phyloP scores from a whole-genome alignment of 2,113 vertebrate genomes.

The Ploceus nigricollis region DNA sequence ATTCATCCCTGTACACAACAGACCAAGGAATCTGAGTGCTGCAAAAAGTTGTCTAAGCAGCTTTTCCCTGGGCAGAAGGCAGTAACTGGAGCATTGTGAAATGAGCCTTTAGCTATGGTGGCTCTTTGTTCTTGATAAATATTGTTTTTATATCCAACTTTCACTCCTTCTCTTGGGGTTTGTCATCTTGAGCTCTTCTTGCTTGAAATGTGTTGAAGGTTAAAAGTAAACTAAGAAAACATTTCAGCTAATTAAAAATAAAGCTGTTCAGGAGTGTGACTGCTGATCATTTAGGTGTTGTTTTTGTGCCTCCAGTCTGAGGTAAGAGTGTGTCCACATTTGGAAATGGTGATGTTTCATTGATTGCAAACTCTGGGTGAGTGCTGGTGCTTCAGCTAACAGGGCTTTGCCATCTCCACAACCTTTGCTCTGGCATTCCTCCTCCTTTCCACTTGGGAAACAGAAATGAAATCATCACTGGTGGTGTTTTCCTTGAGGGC shows the following conservation, averaged over 20 bases:
- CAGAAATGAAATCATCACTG: background rate
- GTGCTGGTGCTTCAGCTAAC: slow-evolving; percentile 19
- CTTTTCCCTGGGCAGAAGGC: slow-evolving; percentile 9
- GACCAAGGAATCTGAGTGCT: background rate
- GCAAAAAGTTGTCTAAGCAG: background rate
- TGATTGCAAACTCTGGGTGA: background rate
- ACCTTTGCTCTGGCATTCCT: background rate
- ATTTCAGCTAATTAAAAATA: background rate
- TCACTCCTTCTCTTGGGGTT: background rate
- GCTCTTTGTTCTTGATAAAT: background rate
- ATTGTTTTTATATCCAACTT: background rate
- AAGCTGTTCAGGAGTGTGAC: background rate
- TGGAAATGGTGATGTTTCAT: background rate
- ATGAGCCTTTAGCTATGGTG: background rate
- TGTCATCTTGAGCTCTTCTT: background rate
- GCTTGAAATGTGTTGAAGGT: background rate
- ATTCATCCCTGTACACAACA: background rate
- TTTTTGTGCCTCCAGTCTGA: background rate
- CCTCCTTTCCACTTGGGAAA: background rate
- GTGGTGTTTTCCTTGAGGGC: background rate
- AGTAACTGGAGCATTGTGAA: background rate
- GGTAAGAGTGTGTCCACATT: background rate
- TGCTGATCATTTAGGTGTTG: background rate
- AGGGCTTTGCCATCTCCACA: background rate
- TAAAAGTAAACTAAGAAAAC: background rate